phyloP scores from a whole-genome alignment of 1,140 invertebrate species.

The Aplysia californica region DNA sequence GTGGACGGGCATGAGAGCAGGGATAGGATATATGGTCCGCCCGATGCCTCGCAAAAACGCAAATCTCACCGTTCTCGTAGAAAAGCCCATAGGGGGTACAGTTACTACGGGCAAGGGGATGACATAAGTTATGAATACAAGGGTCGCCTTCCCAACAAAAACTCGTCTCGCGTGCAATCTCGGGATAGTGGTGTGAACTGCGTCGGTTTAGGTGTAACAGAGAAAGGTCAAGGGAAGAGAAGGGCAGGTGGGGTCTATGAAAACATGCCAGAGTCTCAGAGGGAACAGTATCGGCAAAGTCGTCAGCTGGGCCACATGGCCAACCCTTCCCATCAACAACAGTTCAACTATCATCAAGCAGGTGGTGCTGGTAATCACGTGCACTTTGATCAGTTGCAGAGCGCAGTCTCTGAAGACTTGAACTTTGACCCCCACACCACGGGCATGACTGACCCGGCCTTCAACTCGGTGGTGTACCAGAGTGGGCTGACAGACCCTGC shows the following conservation, averaged over 20 bases:
- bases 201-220: constrained; percentile 42
- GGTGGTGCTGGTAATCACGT: neutral
- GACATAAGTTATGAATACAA: constrained; percentile 59
- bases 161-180: constrained; percentile 47
- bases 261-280: neutral
- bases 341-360: neutral
- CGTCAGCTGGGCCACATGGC: neutral
- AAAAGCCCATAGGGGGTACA: constrained; percentile 36
- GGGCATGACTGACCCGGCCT: neutral
- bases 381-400: constrained; percentile 12
- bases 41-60: constrained; percentile 24
- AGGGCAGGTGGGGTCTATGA: constrained; percentile 1
- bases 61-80: constrained; percentile 39
- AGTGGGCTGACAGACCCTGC: constrained; percentile 18
- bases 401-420: neutral
- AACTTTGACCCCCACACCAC: neutral
- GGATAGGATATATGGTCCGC: constrained; percentile 22
- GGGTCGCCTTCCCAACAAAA: constrained; percentile 56
- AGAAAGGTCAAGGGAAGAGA: constrained; percentile 9
- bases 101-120: constrained; percentile 37
- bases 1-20: constrained; percentile 21
- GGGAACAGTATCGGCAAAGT: neutral
- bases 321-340: neutral
- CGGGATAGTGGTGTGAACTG: constrained; percentile 61
- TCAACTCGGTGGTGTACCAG: constrained; percentile 6